Percentiles rank a stretch among this genome's conserved stretches.
Evolutionary conservation across 2,888 invertebrate species (phyloP).

Genomic region (Chymomyza amoena): DNA sequence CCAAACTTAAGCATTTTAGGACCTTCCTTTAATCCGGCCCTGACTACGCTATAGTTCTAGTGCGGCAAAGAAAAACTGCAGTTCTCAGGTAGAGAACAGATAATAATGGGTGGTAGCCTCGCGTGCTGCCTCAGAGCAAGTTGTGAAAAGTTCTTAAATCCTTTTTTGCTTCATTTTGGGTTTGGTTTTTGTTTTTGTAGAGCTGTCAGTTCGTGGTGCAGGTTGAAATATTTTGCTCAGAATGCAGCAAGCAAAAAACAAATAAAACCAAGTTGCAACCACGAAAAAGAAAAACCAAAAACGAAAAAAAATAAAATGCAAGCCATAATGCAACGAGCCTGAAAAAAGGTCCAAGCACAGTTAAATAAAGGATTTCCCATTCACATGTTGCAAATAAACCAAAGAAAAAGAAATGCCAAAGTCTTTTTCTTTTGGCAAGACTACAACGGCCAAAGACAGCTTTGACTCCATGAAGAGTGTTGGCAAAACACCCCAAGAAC

Average conservation of each 20-base stretch:
- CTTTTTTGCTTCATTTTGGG: neutral
- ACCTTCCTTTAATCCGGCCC: no score
- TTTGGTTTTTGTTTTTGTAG: constrained; percentile 18
- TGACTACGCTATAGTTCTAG: no score
- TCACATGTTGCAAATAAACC: constrained; percentile 37
- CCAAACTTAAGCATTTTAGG: no score
- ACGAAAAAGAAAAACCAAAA: constrained; percentile 2
- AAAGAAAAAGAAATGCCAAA: constrained; percentile 31
- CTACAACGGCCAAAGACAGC: constrained; percentile 3
- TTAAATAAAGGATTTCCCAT: neutral
- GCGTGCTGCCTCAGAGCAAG: neutral
- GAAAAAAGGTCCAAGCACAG: neutral
- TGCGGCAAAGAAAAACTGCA: neutral
- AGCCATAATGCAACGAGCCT: neutral
- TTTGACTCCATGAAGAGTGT: neutral
- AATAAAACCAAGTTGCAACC: constrained; percentile 3
- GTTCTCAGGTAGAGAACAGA: neutral
- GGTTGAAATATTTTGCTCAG: constrained; percentile 56
- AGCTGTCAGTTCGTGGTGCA: constrained; percentile 52
- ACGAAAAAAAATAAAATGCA: constrained; percentile 9
- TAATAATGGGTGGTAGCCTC: neutral
- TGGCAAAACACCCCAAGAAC: neutral
- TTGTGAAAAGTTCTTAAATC: neutral
- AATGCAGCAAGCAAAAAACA: constrained; percentile 38
- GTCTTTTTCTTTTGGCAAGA: neutral